Percentiles rank a stretch among this genome's conserved stretches.
phyloP scores from a whole-genome alignment of 2,888 invertebrate genomes.

The Acheta domesticus region DNA sequence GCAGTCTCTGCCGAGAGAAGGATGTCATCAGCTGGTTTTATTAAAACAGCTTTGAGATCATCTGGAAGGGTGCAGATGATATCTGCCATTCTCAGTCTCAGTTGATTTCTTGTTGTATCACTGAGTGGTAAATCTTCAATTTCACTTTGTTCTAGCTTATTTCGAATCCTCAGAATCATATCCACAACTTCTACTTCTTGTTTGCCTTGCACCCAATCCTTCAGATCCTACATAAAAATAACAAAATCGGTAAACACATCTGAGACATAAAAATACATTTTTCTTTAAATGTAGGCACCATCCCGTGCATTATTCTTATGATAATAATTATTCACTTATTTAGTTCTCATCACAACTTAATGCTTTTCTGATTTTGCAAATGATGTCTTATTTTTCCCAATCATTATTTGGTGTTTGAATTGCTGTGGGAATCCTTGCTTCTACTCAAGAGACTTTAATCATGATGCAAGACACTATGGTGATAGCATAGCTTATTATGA shows the following conservation, averaged over 20 bases:
- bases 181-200: constrained; percentile 98
- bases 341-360: too few species aligned
- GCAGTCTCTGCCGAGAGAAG: constrained; percentile 25
- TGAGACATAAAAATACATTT: neutral
- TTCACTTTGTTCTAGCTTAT: constrained; percentile 71
- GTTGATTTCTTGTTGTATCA: constrained; percentile 53
- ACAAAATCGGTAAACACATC: constrained; percentile 26
- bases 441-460: too few species aligned
- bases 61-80: constrained; percentile 81
- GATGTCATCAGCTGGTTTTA: constrained; percentile 42
- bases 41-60: constrained; percentile 78
- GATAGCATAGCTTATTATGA: too few species aligned
- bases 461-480: too few species aligned
- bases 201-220: constrained; percentile 85
- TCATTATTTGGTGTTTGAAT: too few species aligned
- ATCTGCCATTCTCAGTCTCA: constrained; percentile 63
- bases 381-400: too few species aligned
- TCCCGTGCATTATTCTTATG: too few species aligned
- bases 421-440: too few species aligned
- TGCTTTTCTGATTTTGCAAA: too few species aligned
- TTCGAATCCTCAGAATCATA: constrained; percentile 87
- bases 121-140: constrained; percentile 56
- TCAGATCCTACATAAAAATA: constrained; percentile 66
- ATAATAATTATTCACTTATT: too few species aligned
- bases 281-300: neutral